Conservation (phyloP, 2,888 invertebrate genomes). For the Isotomurus palustris region DNA sequence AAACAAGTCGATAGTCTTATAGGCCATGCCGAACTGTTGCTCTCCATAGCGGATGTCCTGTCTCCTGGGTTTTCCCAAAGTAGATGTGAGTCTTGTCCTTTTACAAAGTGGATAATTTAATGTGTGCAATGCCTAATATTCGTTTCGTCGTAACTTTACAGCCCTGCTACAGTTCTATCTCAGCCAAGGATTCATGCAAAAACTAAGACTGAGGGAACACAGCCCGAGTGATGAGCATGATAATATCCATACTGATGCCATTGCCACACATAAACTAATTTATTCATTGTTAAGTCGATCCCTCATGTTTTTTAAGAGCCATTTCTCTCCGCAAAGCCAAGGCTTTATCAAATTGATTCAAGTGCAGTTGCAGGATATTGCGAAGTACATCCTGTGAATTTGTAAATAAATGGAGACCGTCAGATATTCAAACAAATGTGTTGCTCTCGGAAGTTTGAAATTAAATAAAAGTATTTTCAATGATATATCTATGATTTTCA, state of each 20-base stretch:
- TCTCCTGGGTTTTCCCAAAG: slow-evolving; percentile 33
- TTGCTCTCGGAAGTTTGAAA: no score
- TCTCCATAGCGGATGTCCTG: slow-evolving; percentile 29
- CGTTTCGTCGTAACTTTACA: slow-evolving; percentile 1
- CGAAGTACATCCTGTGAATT: no score
- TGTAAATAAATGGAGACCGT: no score
- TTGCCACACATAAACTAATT: slow-evolving; percentile 19
- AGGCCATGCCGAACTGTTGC: slow-evolving; percentile 24
- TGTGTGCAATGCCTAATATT: no score
- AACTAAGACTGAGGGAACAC: slow-evolving; percentile 6
- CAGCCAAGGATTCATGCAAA: slow-evolving; percentile 25
- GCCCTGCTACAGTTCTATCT: slow-evolving; percentile 30
- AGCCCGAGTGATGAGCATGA: not conserved
- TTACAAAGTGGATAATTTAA: no score
- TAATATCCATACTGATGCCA: no score
- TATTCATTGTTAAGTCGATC: slow-evolving; percentile 22
- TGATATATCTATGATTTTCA: no score
- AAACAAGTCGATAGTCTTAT: slow-evolving; percentile 23
- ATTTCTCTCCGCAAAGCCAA: not conserved
- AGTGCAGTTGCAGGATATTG: no score
- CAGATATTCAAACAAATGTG: no score
- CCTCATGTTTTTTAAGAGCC: slow-evolving; percentile 19
- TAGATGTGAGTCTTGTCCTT: slow-evolving; percentile 29
- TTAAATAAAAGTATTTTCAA: no score
- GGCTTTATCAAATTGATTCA: no score